phyloP scores from a whole-genome alignment of 2,888 invertebrate species.

The Sphaeridia pumilis region DNA sequence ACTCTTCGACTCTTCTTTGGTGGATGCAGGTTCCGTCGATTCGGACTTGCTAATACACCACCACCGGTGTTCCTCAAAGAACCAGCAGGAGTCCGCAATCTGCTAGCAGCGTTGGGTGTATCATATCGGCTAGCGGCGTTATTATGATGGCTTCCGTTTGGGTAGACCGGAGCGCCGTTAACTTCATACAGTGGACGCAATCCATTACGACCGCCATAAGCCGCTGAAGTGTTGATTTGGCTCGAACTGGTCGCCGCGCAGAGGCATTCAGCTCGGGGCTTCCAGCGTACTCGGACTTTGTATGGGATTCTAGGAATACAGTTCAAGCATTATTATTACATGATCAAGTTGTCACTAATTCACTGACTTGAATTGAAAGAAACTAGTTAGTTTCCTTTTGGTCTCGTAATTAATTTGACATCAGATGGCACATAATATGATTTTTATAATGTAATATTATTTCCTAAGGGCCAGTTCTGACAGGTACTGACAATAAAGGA shows the following conservation, averaged over 20 bases:
- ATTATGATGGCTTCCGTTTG: not conserved
- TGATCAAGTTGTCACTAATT: too few relatives aligned
- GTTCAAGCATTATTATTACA: too few relatives aligned
- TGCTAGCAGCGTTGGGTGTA: not conserved
- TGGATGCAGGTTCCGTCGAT: not conserved
- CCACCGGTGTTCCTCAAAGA: not conserved
- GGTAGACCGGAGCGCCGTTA: slow-evolving; percentile 11
- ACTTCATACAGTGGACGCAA: slow-evolving; percentile 15
- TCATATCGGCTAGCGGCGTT: not conserved
- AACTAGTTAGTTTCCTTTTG: too few relatives aligned
- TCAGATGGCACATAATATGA: too few relatives aligned
- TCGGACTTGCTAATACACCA: not conserved
- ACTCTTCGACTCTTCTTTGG: slow-evolving; percentile 11
- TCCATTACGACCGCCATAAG: not conserved
- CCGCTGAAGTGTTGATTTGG: slow-evolving; percentile 12
- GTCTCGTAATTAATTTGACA: too few relatives aligned
- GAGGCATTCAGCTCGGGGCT: slow-evolving; percentile 21
- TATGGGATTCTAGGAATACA: slow-evolving; percentile 10
- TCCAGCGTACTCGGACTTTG: slow-evolving; percentile 31
- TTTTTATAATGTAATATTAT: too few relatives aligned
- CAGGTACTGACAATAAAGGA: too few relatives aligned
- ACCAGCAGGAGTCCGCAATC: not conserved
- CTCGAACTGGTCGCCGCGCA: slow-evolving; percentile 18
- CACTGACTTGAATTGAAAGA: too few relatives aligned
- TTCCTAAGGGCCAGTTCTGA: too few relatives aligned